Evolutionary conservation across 1,140 invertebrate genomes (phyloP).

Genomic region (Drosophila tristis): DNA sequence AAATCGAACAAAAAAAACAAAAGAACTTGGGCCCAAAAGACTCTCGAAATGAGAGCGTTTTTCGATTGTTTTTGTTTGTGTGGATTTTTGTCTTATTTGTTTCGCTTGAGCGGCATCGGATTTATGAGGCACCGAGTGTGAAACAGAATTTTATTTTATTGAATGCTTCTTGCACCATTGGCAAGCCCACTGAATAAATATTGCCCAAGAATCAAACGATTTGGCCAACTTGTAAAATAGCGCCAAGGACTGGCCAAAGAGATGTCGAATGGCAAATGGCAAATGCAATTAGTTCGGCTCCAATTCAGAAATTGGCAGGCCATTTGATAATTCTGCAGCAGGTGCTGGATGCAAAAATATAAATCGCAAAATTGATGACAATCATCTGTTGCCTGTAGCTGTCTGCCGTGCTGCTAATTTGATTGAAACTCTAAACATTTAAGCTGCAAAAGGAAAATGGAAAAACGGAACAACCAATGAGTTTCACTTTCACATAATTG

Average conservation of each 20-base stretch:
- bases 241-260: slow-evolving; percentile 34
- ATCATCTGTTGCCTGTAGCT: slow-evolving; percentile 2
- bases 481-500: slow-evolving; percentile 79
- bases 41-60: slow-evolving; percentile 22
- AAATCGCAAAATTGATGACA: slow-evolving; percentile 3
- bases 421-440: slow-evolving; percentile 35
- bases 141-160: slow-evolving; percentile 54
- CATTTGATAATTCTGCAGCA: slow-evolving; percentile 53
- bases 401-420: slow-evolving; percentile 12
- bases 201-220: slow-evolving; percentile 63
- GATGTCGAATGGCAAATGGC: slow-evolving; percentile 58
- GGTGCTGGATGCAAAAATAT: slow-evolving; percentile 40
- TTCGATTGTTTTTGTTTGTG: slow-evolving; percentile 7
- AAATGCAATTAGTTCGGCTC: slow-evolving; percentile 78
- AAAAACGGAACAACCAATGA: slow-evolving; percentile 16
- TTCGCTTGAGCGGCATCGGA: slow-evolving; percentile 45
- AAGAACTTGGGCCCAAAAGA: slow-evolving; percentile 47
- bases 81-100: slow-evolving; percentile 42
- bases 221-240: slow-evolving; percentile 32
- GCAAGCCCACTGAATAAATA: slow-evolving; percentile 44
- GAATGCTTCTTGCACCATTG: slow-evolving; percentile 48
- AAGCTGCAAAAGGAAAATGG: slow-evolving; percentile 21
- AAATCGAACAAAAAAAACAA: slow-evolving; percentile 36
- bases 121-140: slow-evolving; percentile 53
- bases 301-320: slow-evolving; percentile 64